Evolutionary conservation across 1,140 invertebrate species (phyloP).

Genomic region (Ceratosolen solmsi): DNA sequence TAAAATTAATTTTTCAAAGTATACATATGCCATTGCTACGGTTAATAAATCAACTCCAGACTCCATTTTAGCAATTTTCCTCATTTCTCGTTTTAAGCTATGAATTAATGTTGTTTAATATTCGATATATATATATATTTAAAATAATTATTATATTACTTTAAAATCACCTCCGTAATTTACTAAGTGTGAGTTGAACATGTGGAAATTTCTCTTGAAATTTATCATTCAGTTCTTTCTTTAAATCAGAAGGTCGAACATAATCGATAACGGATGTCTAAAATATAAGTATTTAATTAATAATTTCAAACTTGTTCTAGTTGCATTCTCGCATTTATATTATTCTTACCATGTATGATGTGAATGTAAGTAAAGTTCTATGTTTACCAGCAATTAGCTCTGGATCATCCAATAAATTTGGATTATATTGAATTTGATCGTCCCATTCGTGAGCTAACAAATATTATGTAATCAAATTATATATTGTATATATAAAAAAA

Average conservation of each 20-base stretch:
- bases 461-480: not conserved
- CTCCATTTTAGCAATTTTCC: constrained; percentile 92
- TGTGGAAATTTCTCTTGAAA: constrained; percentile 96
- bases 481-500: constrained; percentile 38
- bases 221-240: constrained; percentile 98
- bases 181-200: constrained; percentile 96
- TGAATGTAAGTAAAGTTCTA: constrained; percentile 93
- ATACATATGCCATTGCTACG: constrained; percentile 96
- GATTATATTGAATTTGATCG: constrained; percentile 81
- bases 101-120: constrained; percentile 46
- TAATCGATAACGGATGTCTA: constrained; percentile 96
- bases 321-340: not conserved
- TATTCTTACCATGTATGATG: constrained; percentile 87
- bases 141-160: not conserved
- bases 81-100: constrained; percentile 96
- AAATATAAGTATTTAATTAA: constrained; percentile 50
- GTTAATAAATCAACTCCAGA: constrained; percentile 90
- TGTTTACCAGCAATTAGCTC: constrained; percentile 96
- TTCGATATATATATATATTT: not conserved
- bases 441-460: constrained; percentile 72
- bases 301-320: constrained; percentile 11
- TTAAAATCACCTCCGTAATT: constrained; percentile 87
- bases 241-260: constrained; percentile 95
- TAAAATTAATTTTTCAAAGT: constrained; percentile 96
- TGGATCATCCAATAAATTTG: constrained; percentile 94